Conservation (phyloP, 2,888 invertebrate species). For the Leptinotarsa haldemani region DNA sequence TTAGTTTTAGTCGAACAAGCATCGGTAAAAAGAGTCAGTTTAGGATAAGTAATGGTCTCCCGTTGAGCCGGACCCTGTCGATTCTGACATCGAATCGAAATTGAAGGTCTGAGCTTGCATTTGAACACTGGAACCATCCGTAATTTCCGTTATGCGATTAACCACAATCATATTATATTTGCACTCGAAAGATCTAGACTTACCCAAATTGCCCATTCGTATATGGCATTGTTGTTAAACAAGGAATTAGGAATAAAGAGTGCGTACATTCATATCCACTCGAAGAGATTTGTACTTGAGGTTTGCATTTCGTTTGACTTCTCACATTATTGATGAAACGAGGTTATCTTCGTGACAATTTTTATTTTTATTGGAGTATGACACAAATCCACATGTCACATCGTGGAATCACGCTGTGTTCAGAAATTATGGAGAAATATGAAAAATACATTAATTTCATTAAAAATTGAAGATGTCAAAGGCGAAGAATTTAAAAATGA, state of each 20-base stretch:
- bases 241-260: constrained; percentile 51
- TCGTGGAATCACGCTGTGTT: no score
- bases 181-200: constrained; percentile 51
- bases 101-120: constrained; percentile 47
- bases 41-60: constrained; percentile 66
- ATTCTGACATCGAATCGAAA: constrained; percentile 46
- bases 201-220: constrained; percentile 48
- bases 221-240: constrained; percentile 51
- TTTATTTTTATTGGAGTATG: no score
- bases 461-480: no score
- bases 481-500: no score
- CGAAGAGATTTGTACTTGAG: constrained; percentile 24
- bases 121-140: constrained; percentile 63
- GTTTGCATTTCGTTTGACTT: neutral
- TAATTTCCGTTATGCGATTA: constrained; percentile 65
- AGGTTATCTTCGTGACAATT: neutral
- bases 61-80: constrained; percentile 57
- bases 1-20: constrained; percentile 63
- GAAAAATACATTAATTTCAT: no score
- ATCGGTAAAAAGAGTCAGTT: constrained; percentile 64
- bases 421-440: no score
- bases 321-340: neutral
- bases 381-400: no score
- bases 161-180: constrained; percentile 65
- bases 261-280: constrained; percentile 37